These are phyloP conservation scores for Cataglyphis altisquamis DNA, from an alignment of 2,888 invertebrate genomes.

Conservation along the genomic window DNA sequence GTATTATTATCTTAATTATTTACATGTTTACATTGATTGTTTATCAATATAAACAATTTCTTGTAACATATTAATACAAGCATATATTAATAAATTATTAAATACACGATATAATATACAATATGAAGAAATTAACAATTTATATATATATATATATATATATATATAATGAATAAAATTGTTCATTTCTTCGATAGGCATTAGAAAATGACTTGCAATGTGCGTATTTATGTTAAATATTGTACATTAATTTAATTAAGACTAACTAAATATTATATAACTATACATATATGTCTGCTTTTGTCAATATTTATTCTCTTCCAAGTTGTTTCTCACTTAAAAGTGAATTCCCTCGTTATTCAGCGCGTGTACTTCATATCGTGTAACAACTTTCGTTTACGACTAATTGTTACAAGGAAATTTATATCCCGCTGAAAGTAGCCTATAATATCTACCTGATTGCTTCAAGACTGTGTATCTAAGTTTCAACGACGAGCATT, in stretches of 20 bases:
- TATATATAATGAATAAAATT: neutral
- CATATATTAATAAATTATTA: no score
- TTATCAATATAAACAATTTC: no score
- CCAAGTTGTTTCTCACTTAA: no score
- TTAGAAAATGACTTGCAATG: neutral
- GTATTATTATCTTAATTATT: no score
- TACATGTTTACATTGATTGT: no score
- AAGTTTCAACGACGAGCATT: conserved; percentile 16
- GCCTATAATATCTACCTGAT: conserved; percentile 12
- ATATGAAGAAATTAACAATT: no score
- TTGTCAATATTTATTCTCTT: neutral
- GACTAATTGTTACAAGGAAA: conserved; percentile 48
- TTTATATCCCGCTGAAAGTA: conserved; percentile 8
- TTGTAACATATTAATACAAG: no score
- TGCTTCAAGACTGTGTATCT: conserved; percentile 33
- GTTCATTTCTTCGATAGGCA: neutral
- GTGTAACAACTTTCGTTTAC: conserved; percentile 21
- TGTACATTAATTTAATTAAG: neutral
- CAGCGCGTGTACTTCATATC: neutral
- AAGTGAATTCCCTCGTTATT: neutral
- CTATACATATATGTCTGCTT: neutral
- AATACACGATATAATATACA: no score
- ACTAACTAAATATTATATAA: neutral
- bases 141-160: no score
- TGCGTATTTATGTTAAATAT: neutral